Evolutionary conservation across 2,113 vertebrate species (phyloP).

Genomic region (Vanacampus margaritifer): DNA sequence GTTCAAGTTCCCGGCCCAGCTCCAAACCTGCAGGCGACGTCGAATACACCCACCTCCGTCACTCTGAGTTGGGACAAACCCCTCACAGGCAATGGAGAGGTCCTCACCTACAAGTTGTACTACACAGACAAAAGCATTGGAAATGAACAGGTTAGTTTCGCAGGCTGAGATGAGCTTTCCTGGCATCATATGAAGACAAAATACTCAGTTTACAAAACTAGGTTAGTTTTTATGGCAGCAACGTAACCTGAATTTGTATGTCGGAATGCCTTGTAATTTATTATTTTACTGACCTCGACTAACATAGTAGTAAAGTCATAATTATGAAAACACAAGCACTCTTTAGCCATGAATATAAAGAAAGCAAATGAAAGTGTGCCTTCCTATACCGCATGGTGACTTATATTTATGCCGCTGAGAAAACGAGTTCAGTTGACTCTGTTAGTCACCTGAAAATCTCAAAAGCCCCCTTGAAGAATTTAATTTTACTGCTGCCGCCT

Average conservation of each 20-base stretch:
- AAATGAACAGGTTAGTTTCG: slow-evolving; percentile 78
- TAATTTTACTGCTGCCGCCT: neutral
- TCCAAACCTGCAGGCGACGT: slow-evolving; percentile 82
- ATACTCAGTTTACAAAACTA: too few species aligned
- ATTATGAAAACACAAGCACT: neutral
- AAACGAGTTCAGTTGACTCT: neutral
- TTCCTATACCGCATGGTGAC: neutral
- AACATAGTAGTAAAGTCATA: neutral
- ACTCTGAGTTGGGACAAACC: slow-evolving; percentile 88
- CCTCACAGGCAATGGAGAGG: slow-evolving; percentile 87
- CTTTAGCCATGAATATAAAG: neutral
- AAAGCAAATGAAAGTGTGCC: neutral
- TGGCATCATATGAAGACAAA: neutral
- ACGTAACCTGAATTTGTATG: neutral
- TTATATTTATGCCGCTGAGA: neutral
- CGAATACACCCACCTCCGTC: slow-evolving; percentile 78
- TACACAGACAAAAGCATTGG: slow-evolving; percentile 87
- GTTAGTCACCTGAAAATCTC: neutral
- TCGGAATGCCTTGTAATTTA: neutral
- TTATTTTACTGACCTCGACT: neutral
- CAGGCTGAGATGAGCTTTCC: neutral
- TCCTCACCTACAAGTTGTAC: slow-evolving; percentile 93
- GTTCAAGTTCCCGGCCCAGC: slow-evolving; percentile 95
- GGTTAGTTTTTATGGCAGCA: too few species aligned
- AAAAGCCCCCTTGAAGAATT: neutral